Conservation (phyloP, 2,888 invertebrate species). For the Caenorhabditis sp. region DNA sequence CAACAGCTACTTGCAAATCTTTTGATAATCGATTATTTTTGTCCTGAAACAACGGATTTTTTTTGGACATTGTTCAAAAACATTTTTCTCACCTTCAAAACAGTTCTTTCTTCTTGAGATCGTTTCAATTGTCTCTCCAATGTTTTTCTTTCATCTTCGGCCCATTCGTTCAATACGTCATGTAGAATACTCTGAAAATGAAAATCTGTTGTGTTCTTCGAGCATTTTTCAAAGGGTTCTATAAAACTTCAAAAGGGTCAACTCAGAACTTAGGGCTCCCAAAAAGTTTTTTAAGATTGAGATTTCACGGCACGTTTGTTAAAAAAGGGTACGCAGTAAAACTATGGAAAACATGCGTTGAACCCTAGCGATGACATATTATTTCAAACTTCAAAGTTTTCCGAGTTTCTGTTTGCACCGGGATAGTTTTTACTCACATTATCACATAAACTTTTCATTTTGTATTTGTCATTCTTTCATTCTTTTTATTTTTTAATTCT, state of each 20-base stretch:
- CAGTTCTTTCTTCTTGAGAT: slow-evolving; percentile 70
- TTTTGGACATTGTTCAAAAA: no score
- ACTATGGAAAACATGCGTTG: slow-evolving; percentile 46
- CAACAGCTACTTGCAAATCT: slow-evolving; percentile 66
- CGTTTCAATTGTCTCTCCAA: slow-evolving; percentile 71
- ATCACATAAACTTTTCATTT: slow-evolving; percentile 9
- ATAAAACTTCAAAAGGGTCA: slow-evolving; percentile 41
- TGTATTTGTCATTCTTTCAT: slow-evolving; percentile 2
- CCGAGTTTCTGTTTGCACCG: not conserved
- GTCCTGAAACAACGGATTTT: slow-evolving; percentile 48
- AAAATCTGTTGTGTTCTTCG: not conserved
- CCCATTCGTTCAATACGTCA: slow-evolving; percentile 74
- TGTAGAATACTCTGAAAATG: slow-evolving; percentile 71
- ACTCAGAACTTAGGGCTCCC: slow-evolving; percentile 33
- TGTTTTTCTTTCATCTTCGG: slow-evolving; percentile 69
- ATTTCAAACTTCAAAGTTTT: slow-evolving; percentile 53
- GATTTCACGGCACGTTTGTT: slow-evolving; percentile 61
- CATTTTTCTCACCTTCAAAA: slow-evolving; percentile 58
- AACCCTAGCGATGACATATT: slow-evolving; percentile 46
- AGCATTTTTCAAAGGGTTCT: not conserved
- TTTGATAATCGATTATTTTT: slow-evolving; percentile 62
- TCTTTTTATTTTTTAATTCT: slow-evolving; percentile 44
- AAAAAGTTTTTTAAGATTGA: slow-evolving; percentile 41
- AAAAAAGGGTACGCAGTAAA: slow-evolving; percentile 43
- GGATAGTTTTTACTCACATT: slow-evolving; percentile 24